These are phyloP conservation scores for Chromis chromis DNA, from an alignment of 2,797 vertebrate genomes.

Conservation along the genomic window DNA sequence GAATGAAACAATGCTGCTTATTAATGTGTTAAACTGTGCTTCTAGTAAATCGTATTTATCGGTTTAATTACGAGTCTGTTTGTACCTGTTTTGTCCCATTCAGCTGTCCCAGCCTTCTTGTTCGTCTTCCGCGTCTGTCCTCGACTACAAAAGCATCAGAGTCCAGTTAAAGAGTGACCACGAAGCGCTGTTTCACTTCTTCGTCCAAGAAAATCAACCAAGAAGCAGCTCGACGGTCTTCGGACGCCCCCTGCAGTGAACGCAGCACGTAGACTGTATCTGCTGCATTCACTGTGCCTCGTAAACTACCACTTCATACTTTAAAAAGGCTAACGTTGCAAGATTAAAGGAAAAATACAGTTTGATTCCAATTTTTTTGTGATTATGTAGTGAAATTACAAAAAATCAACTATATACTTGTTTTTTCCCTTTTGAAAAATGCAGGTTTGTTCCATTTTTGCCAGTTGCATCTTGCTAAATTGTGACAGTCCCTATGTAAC, in stretches of 20 bases:
- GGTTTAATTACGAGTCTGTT: neutral
- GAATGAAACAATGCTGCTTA: neutral
- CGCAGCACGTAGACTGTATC: accelerated
- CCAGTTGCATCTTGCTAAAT: too few relatives aligned
- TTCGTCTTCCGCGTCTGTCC: neutral
- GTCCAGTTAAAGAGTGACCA: neutral
- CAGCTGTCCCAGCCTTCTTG: constrained; percentile 6
- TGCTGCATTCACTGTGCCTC: constrained; percentile 27
- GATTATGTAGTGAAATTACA: too few relatives aligned
- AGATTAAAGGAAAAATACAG: neutral
- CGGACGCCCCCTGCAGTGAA: constrained; percentile 12
- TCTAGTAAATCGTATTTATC: neutral
- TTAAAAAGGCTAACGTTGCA: neutral
- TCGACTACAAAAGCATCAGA: neutral
- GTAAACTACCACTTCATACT: neutral
- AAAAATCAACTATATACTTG: too few relatives aligned
- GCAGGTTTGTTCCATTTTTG: too few relatives aligned
- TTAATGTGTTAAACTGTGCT: neutral
- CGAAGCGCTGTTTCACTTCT: neutral
- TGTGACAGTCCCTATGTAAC: too few relatives aligned
- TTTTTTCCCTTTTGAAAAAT: too few relatives aligned
- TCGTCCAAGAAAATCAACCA: neutral
- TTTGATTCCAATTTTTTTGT: too few relatives aligned
- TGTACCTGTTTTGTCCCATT: constrained; percentile 60
- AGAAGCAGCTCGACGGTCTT: neutral